A percentile compares a stretch with the other conserved stretches of the same genome.
Conservation (phyloP, 2,797 vertebrate genomes). For the Lithobates pipiens region DNA sequence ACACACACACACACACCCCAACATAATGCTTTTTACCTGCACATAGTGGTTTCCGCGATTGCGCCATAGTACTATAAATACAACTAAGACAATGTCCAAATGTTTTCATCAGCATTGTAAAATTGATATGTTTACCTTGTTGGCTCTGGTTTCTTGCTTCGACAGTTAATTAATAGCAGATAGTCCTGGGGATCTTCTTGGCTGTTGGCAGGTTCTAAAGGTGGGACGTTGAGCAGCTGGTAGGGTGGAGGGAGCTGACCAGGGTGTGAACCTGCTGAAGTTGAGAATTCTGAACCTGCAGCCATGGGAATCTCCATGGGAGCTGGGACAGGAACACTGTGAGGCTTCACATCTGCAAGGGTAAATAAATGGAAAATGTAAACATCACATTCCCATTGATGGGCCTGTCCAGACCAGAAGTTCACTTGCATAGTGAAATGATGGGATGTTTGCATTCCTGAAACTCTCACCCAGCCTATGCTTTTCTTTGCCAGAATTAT, state of each 20-base stretch:
- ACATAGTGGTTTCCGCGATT: too few species aligned
- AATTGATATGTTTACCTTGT: constrained; percentile 79
- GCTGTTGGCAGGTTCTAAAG: constrained; percentile 86
- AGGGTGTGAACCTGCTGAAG: constrained; percentile 75
- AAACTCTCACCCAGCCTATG: not conserved
- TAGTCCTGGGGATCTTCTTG: constrained; percentile 98
- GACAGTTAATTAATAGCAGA: constrained; percentile 95
- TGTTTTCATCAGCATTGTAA: too few species aligned
- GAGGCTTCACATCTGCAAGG: constrained; percentile 86
- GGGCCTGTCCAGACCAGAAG: constrained; percentile 23
- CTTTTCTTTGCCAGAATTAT: not conserved
- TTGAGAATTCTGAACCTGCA: constrained; percentile 71
- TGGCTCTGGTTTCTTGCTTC: constrained; percentile 96
- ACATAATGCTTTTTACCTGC: too few species aligned
- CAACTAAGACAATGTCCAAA: too few species aligned
- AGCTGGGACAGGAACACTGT: constrained; percentile 79
- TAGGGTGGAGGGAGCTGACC: constrained; percentile 88
- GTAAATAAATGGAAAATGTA: constrained; percentile 8
- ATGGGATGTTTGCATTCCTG: constrained; percentile 4
- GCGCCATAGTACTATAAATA: too few species aligned
- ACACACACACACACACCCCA: too few species aligned
- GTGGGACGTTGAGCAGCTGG: constrained; percentile 90
- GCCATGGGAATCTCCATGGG: constrained; percentile 84
- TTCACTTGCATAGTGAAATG: not conserved
- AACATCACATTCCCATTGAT: not conserved